Conservation (phyloP, 2,888 invertebrate genomes). For the Spodoptera picta region DNA sequence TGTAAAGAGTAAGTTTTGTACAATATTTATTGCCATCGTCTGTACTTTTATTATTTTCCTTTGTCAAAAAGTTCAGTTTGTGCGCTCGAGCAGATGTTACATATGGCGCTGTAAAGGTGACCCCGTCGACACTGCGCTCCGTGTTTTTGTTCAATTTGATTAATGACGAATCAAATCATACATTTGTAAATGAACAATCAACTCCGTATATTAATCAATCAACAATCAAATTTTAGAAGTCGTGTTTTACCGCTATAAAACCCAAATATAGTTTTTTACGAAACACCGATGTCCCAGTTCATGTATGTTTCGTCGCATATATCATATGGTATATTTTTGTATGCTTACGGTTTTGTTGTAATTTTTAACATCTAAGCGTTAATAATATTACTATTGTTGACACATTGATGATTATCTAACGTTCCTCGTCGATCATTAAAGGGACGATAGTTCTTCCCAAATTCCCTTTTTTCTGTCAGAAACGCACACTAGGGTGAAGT, state of each 20-base stretch:
- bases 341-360: constrained; percentile 29
- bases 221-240: constrained; percentile 46
- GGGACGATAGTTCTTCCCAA: constrained; percentile 41
- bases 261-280: constrained; percentile 38
- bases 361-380: constrained; percentile 35
- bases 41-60: constrained; percentile 5
- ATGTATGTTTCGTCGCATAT: constrained; percentile 9
- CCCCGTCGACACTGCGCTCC: constrained; percentile 60
- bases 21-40: too few relatives aligned
- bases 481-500: constrained; percentile 55
- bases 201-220: constrained; percentile 48
- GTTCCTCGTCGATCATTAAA: constrained; percentile 51
- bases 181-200: constrained; percentile 55
- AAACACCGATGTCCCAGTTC: not conserved
- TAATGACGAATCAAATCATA: constrained; percentile 54
- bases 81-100: constrained; percentile 61
- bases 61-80: constrained; percentile 32
- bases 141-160: constrained; percentile 55
- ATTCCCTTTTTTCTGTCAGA: constrained; percentile 51
- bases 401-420: constrained; percentile 62
- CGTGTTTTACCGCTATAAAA: constrained; percentile 55
- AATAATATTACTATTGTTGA: constrained; percentile 47
- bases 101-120: constrained; percentile 60
- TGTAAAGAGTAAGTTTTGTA: too few relatives aligned
- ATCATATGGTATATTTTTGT: constrained; percentile 31